These are phyloP conservation scores for Phengaris alcon DNA, from an alignment of 2,888 invertebrate species.

Conservation along the genomic window DNA sequence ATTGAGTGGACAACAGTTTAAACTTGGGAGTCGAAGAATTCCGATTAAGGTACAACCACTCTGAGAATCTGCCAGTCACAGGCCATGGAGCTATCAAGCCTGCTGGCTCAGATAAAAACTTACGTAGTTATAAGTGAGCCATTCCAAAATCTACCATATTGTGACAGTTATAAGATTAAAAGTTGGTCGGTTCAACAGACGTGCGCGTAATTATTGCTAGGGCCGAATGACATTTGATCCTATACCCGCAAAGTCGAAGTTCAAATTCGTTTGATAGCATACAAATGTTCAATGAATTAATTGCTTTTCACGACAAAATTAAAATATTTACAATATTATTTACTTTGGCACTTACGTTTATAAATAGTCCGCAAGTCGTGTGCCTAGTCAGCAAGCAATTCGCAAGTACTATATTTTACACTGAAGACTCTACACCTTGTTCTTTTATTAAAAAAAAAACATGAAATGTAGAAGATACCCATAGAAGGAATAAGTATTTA, in stretches of 20 bases:
- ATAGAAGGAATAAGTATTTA: neutral
- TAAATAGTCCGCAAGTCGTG: neutral
- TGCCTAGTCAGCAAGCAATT: neutral
- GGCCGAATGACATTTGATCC: slow-evolving; percentile 33
- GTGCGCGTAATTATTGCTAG: slow-evolving; percentile 28
- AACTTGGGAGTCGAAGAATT: neutral
- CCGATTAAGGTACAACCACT: slow-evolving; percentile 35
- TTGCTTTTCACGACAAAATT: slow-evolving; percentile 17
- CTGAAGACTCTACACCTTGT: too few relatives aligned
- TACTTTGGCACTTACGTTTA: neutral
- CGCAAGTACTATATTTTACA: too few relatives aligned
- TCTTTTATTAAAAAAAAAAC: too few relatives aligned
- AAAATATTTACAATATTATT: neutral
- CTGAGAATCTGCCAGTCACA: slow-evolving; percentile 37
- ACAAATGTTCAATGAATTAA: slow-evolving; percentile 37
- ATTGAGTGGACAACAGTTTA: neutral
- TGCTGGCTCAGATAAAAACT: slow-evolving; percentile 33
- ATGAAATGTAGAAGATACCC: neutral
- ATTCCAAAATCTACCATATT: slow-evolving; percentile 7
- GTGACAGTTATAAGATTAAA: neutral
- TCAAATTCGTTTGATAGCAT: slow-evolving; percentile 36
- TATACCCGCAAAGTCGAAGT: slow-evolving; percentile 34
- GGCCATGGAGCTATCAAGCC: slow-evolving; percentile 40
- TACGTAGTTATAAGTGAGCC: neutral
- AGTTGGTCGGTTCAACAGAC: neutral